phyloP scores from a whole-genome alignment of 2,888 invertebrate genomes.

The Macrophya alboannulata region DNA sequence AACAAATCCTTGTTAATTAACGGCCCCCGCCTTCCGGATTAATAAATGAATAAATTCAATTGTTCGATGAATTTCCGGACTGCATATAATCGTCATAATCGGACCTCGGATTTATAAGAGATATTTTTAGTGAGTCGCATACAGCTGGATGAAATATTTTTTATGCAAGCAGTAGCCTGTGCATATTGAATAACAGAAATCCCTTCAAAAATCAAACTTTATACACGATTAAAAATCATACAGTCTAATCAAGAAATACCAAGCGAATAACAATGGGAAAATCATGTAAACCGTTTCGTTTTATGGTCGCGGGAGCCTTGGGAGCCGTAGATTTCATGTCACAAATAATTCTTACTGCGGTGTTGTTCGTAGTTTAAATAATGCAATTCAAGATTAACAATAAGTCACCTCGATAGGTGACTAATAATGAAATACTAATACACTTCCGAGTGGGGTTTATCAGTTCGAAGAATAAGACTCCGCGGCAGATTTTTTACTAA shows the following conservation, averaged over 20 bases:
- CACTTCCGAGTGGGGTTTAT: slow-evolving; percentile 12
- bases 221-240: slow-evolving; percentile 46
- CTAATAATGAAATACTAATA: neutral
- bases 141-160: neutral
- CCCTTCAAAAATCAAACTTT: slow-evolving; percentile 17
- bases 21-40: neutral
- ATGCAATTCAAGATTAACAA: slow-evolving; percentile 1
- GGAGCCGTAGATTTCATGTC: slow-evolving; percentile 16
- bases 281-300: slow-evolving; percentile 45
- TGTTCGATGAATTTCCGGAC: neutral
- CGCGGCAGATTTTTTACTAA: neutral
- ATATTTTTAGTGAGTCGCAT: neutral
- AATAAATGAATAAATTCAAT: neutral
- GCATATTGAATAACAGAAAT: slow-evolving; percentile 7
- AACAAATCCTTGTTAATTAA: neutral
- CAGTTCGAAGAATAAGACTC: neutral
- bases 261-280: slow-evolving; percentile 52
- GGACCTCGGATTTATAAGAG: neutral
- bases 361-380: slow-evolving; percentile 4
- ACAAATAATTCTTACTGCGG: slow-evolving; percentile 3
- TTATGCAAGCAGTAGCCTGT: neutral
- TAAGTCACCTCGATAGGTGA: slow-evolving; percentile 20
- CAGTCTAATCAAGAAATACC: slow-evolving; percentile 28
- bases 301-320: slow-evolving; percentile 40
- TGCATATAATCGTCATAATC: no score